Base-by-base conservation (phyloP, 2,113 vertebrate genomes). In the Cygnus atratus region DNA sequence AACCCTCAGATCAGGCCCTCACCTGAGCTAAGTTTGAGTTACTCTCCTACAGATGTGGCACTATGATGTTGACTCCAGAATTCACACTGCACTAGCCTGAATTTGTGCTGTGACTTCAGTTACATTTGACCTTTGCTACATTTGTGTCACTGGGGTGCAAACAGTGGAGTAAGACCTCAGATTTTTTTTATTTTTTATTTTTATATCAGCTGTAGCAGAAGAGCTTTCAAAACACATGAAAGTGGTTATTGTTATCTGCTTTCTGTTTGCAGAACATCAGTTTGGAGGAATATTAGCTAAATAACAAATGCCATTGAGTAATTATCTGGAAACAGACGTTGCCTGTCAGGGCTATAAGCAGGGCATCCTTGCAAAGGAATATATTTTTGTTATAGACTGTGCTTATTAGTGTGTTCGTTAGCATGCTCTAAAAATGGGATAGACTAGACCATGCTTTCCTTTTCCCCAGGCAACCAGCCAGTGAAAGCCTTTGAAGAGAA, bases 381-480 rank as follows among this genome's bases (percentile, higher is more conserved):
- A 11, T 52, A 8, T 63, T 70, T 90, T 96, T 86, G 33, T 75
- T 88, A 39, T 31, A 65, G 58, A 24, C 35, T 86, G 43, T 66
- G 43, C 61, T 97, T 29, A n/a, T 87, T 84, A 79, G 58, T 26
- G 70, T 28, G 58, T 87, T 92, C 8, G 3, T 94, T 66, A 88
- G 65, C 52, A 22, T 16, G 63, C 59, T 86, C 57, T 70, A 39
- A 82, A 93, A 63, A 18, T 3, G 65, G 79, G 86, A 68, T 5
- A 59, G 58, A 26, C 57, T 22, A 67, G 85, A 68, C 63, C 80
- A 88, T 95, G 75, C 90, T 91, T 93, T 62, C 81, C 80, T 55
- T 82, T 73, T 79, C 81, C 63, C 62, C 73, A 97, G 97, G 97
- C 96, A 97, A 57, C 41, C 7, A 68, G 93, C 96, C 97, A 97